phyloP scores from a whole-genome alignment of 2,888 invertebrate genomes.

The Eudasyphora cyanicolor region DNA sequence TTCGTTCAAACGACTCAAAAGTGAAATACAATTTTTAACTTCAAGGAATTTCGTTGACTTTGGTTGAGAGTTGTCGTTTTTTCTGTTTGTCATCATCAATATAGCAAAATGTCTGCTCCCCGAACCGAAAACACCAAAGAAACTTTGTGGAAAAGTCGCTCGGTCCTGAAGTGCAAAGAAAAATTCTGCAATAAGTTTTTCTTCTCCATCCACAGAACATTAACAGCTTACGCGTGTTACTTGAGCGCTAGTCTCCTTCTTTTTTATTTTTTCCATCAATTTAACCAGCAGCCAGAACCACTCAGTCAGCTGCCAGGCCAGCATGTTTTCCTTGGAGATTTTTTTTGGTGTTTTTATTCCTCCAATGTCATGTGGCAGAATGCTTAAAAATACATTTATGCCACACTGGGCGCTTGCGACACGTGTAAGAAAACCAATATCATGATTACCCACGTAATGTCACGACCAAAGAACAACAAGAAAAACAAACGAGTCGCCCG shows the following conservation, averaged over 20 bases:
- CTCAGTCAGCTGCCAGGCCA: background rate
- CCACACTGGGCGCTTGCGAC: background rate
- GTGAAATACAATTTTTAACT: background rate
- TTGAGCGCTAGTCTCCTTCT: no score
- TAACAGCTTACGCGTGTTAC: conserved; percentile 9
- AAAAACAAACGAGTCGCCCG: background rate
- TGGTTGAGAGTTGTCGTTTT: background rate
- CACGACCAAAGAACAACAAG: background rate
- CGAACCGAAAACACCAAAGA: background rate
- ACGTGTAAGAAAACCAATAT: conserved; percentile 23
- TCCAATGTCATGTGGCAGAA: conserved; percentile 1
- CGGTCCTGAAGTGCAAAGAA: background rate
- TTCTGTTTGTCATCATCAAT: background rate
- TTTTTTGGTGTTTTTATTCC: background rate
- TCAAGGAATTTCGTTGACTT: background rate
- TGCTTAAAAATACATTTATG: conserved; percentile 29
- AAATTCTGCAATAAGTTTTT: conserved; percentile 16
- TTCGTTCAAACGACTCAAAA: background rate
- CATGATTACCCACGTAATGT: conserved; percentile 16
- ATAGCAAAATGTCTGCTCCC: background rate
- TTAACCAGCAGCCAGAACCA: background rate
- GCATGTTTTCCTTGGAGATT: background rate
- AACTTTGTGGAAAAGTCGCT: background rate
- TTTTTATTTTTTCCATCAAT: background rate
- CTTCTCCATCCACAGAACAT: background rate